A percentile compares a stretch with the other conserved stretches of the same genome.
Evolutionary conservation across 1,140 invertebrate genomes (phyloP).

Genomic region (Rhopalosiphum maidis): DNA sequence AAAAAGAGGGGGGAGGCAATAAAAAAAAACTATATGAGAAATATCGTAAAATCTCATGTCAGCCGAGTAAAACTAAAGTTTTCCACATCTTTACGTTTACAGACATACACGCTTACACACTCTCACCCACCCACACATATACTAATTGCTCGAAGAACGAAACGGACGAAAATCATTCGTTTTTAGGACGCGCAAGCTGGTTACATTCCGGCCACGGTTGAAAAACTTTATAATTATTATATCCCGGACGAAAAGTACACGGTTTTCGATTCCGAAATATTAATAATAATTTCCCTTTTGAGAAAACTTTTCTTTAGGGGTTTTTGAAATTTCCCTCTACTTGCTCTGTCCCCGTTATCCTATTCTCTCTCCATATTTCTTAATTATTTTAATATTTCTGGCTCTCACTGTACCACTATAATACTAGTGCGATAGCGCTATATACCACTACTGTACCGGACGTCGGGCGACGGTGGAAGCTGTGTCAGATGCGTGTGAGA

Average conservation of each 20-base stretch:
- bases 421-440: neutral
- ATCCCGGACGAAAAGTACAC: constrained; percentile 42
- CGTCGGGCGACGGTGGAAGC: neutral
- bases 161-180: constrained; percentile 54
- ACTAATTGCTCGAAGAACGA: constrained; percentile 45
- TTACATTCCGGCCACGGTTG: constrained; percentile 46
- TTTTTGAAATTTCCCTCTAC: constrained; percentile 3
- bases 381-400: constrained; percentile 55
- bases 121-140: neutral
- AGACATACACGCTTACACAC: neutral
- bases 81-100: constrained; percentile 24
- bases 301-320: constrained; percentile 48
- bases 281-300: constrained; percentile 57
- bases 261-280: constrained; percentile 56
- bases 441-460: neutral
- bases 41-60: constrained; percentile 45
- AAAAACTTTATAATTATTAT: constrained; percentile 56
- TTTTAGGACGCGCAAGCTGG: constrained; percentile 54
- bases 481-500: constrained; percentile 48
- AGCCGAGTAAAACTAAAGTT: constrained; percentile 39
- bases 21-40: constrained; percentile 37
- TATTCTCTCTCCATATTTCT: neutral
- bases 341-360: neutral
- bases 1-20: neutral
- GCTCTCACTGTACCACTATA: neutral